These are phyloP conservation scores for Chrysemys picta DNA, from an alignment of 2,113 vertebrate species.

Conservation along the genomic window DNA sequence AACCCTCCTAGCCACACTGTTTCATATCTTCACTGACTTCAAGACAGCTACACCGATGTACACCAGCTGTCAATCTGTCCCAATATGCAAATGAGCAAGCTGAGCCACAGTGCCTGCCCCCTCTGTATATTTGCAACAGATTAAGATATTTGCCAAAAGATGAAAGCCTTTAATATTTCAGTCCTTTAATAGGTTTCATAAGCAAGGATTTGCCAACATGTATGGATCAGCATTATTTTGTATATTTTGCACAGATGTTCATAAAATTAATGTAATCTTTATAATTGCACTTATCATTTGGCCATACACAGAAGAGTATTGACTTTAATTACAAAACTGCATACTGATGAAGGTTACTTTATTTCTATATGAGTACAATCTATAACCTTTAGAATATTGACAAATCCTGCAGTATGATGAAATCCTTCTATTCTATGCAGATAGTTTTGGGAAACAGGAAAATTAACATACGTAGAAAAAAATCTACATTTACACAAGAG, in stretches of 20 bases:
- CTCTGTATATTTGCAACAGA: neutral
- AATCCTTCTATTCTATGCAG: neutral
- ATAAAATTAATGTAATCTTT: conserved; percentile 50
- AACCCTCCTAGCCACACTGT: neutral
- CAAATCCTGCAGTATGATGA: neutral
- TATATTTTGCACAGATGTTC: conserved; percentile 40
- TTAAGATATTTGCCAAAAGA: neutral
- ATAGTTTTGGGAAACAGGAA: neutral
- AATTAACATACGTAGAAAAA: neutral
- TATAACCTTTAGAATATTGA: neutral
- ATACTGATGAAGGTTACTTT: conserved; percentile 35
- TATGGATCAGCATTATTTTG: neutral
- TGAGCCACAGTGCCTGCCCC: neutral
- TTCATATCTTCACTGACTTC: neutral
- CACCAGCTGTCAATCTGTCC: neutral
- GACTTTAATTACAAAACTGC: conserved; percentile 46
- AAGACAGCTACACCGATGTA: neutral
- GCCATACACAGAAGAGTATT: conserved; percentile 29
- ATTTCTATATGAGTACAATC: neutral
- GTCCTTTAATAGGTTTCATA: conserved; percentile 13
- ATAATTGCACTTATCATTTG: conserved; percentile 43
- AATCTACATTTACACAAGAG: neutral
- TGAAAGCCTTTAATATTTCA: neutral
- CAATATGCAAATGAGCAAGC: neutral
- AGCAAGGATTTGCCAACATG: conserved; percentile 5